Conservation (phyloP, 2,888 invertebrate species). For the Xestia rhomboidea region DNA sequence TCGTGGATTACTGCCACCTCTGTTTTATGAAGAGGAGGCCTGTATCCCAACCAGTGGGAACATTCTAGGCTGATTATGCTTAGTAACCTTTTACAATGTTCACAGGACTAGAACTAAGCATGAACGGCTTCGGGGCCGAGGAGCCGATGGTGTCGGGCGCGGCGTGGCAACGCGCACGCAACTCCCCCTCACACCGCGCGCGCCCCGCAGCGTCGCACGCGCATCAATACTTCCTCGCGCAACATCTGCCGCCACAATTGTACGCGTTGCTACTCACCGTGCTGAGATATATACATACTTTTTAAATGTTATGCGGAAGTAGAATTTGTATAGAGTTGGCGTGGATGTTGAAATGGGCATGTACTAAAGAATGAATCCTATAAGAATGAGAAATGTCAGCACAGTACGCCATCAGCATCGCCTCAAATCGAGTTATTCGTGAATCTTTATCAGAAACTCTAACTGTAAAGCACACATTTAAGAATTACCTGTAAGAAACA, state of each 20-base stretch:
- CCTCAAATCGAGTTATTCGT: no score
- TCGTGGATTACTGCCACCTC: background rate
- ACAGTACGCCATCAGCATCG: no score
- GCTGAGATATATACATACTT: conserved; percentile 80
- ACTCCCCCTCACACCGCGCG: conserved; percentile 72
- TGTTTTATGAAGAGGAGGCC: background rate
- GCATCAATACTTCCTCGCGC: conserved; percentile 81
- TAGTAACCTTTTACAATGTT: conserved; percentile 2
- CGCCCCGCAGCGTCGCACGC: conserved; percentile 83
- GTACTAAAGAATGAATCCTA: no score
- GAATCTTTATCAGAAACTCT: no score
- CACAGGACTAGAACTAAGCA: conserved; percentile 84
- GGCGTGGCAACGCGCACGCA: conserved; percentile 86
- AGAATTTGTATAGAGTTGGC: conserved; percentile 27
- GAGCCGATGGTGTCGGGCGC: conserved; percentile 88
- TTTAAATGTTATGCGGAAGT: conserved; percentile 65
- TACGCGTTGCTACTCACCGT: conserved; percentile 81
- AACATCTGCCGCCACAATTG: conserved; percentile 82
- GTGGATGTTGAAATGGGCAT: no score
- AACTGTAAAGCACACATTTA: no score
- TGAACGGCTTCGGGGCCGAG: conserved; percentile 85
- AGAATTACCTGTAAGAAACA: no score
- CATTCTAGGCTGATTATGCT: background rate
- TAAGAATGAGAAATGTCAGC: no score
- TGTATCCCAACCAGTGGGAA: background rate